Evolutionary conservation across 2,797 vertebrate species (phyloP).

Genomic region (Ctenochaetus hawaiiensis): DNA sequence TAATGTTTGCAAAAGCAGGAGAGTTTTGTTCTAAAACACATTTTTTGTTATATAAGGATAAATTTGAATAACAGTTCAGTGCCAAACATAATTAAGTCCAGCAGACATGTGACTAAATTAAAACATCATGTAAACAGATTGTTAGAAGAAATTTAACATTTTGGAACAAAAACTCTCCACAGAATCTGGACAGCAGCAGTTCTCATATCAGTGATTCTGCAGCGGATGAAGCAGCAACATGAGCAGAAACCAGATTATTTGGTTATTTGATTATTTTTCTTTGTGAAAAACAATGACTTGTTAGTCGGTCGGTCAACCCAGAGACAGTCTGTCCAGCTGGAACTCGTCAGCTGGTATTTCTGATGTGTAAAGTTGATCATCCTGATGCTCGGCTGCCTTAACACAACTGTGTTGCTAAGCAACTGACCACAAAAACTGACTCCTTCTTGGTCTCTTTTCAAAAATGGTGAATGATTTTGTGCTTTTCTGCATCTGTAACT

Average conservation of each 20-base stretch:
- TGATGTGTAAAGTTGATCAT: constrained; percentile 16
- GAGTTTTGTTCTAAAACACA: constrained; percentile 56
- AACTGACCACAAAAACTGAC: constrained; percentile 32
- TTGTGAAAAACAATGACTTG: neutral
- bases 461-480: constrained; percentile 6
- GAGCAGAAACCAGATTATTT: neutral
- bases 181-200: constrained; percentile 4
- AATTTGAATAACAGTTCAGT: neutral
- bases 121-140: neutral
- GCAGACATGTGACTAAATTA: neutral
- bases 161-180: constrained; percentile 46
- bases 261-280: constrained; percentile 6
- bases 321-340: constrained; percentile 19
- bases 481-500: constrained; percentile 13
- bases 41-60: neutral
- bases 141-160: neutral
- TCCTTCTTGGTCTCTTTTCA: neutral
- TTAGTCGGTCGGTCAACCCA: constrained; percentile 39
- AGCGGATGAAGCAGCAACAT: neutral
- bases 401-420: constrained; percentile 39
- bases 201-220: no score
- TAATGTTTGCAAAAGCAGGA: constrained; percentile 8
- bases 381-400: constrained; percentile 23
- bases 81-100: neutral
- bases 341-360: neutral